Evolutionary conservation across 2,888 invertebrate species (phyloP), one percentile per base, ranked within the genome.

Genomic region (Chymomyza caudatula): DNA sequence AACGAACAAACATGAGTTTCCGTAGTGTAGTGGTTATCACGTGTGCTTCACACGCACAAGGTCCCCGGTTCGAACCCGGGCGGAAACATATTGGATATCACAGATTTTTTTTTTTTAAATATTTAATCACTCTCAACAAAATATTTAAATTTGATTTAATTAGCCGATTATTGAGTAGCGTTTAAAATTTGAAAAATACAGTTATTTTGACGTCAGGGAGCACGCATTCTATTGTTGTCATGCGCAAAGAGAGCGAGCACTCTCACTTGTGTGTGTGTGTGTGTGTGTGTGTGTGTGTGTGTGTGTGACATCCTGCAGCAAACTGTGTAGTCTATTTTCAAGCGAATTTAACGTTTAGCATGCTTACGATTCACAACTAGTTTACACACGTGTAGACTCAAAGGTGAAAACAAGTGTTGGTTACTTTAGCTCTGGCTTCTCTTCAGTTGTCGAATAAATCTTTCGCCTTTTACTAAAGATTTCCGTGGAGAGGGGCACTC

Each of bases 21-120:
- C 89, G 89, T 89, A 88, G 89, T 89, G 88, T 89, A 88, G 88
- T 80, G 88, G 88, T 88, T 88, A 88, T 88, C 88, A 88, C 88
- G 87, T 88, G 87, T 86, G 88, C 87, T 88, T 88, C 87, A 88
- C 88, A 88, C 88, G 88, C 88, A 85, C 87, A 87, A 88, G 89
- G 89, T 82, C 89, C 88, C 89, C 88, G 89, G 89, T 89, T 89
- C 89, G 88, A 89, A 87, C 87, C 88, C 89, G 88, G 88, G 88
- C 87, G 89, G 88, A 85, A 88, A 88, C 88, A 88, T 4, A 11
- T 37, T 13, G 8, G 0, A 37, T 37, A 2, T n/a, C n/a, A n/a
- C 3, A 37, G 2, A 37, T 37, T 37, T 6, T 11, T 37, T 13
- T 37, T 37, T n/a, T n/a, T n/a, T n/a, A n/a, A n/a, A n/a, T n/a